Evolutionary conservation across 2,113 vertebrate genomes (phyloP), one percentile per base, ranked within the genome.

Genomic region (Lates calcarifer): DNA sequence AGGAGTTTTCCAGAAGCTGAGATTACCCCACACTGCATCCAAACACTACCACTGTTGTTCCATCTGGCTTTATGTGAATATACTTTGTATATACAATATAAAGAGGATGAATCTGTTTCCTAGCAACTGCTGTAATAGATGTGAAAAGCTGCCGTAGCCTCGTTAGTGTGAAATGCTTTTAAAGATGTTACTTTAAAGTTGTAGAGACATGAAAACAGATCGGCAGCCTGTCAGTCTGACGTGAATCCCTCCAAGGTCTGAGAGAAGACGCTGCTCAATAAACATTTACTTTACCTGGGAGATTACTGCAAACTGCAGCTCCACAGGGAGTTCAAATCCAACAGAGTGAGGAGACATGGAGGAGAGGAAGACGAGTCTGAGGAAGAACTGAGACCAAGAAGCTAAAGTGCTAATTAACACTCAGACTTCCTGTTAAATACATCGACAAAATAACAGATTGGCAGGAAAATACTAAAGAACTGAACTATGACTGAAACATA

Each of bases 51-150:
- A 31, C 13, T 73, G 70, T 73, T 61, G 49, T 62, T 81, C 77
- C 62, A 28, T 74, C 62, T 57, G 74, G 29, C 43, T 57, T 69
- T 28, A 17, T 66, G 74, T 77, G 58, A 61, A 56, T 45, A 60
- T 73, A 66, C 76, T 89, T 77, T 73, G 49, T 82, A 14, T 82
- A 14, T 77, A 67, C 28, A 18, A n/a, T 39, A 51, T 70, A 73
- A 73, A 83, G 47, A 67, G 43, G 62, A 64, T 37, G 33, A 83
- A 76, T 78, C 81, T 43, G 87, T 91, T 84, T 88, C 90, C 85
- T 89, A 90, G 89, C 89, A 91, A 92, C 91, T 1, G 60, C 77
- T 81, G 64, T 78, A 88, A 88, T 79, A 81, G 73, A 75, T 28
- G 81, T 61, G 80, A 69, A 39, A 58, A 65, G 57, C 35, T 53